A percentile compares a stretch with the other conserved stretches of the same genome.
phyloP scores from a whole-genome alignment of 2,113 vertebrate genomes.

The Condylura cristata region DNA sequence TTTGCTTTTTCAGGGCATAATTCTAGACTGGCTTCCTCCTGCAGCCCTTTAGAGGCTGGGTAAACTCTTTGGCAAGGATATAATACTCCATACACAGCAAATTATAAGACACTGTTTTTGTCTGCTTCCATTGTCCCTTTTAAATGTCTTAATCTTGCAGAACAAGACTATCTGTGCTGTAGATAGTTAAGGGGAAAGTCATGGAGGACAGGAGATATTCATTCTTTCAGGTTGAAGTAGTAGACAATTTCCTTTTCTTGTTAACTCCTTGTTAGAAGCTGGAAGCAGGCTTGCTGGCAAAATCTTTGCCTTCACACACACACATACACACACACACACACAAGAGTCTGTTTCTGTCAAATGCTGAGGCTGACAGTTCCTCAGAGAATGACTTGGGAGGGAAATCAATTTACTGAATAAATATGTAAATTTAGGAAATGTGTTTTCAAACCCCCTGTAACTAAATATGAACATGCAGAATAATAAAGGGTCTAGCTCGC shows the following conservation, averaged over 20 bases:
- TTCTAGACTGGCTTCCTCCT: not conserved
- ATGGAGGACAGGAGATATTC: not conserved
- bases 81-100: not conserved
- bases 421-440: slow-evolving; percentile 45
- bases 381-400: slow-evolving; percentile 25
- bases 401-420: slow-evolving; percentile 38
- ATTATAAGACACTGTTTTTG: not conserved
- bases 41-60: not conserved
- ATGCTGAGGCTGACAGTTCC: not conserved
- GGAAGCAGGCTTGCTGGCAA: not conserved
- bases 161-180: slow-evolving; percentile 23
- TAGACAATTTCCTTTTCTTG: not conserved
- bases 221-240: slow-evolving; percentile 6
- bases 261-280: slow-evolving; percentile 19
- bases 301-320: not conserved
- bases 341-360: not conserved
- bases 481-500: slow-evolving; percentile 19
- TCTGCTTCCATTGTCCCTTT: slow-evolving; percentile 32
- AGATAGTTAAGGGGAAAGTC: slow-evolving; percentile 23
- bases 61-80: not conserved
- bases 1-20: not conserved
- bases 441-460: slow-evolving; percentile 42
- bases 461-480: not conserved
- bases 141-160: slow-evolving; percentile 58
- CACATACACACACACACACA: not conserved